Evolutionary conservation across 2,113 vertebrate species (phyloP), one percentile per base, ranked within the genome.

Genomic region (Albula goreensis): DNA sequence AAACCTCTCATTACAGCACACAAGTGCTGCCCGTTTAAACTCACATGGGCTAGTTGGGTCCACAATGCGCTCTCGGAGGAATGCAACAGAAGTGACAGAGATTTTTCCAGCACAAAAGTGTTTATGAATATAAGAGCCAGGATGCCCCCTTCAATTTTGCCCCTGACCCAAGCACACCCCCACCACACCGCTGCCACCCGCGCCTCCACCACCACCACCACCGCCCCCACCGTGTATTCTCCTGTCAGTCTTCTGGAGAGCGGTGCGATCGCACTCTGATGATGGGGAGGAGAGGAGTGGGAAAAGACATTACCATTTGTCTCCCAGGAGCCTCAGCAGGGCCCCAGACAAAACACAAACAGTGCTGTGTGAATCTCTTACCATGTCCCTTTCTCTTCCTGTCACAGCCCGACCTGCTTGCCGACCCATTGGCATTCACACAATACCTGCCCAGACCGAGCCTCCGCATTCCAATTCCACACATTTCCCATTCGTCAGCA

Each of bases 371-470:
- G 70, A 74, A 31, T 10, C n/a, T 5, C 70, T 22, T 31, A 9
- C 25, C n/a, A 8, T 74, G 70, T 74, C 63, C 63, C 63, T 60
- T 15, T 60, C 57, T 1, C 3, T 60, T 3, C 57, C 11, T 41
- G 31, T 41, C 31, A 41, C 57, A n/a, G 4, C n/a, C 6, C 31
- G 22, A 74, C n/a, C 70, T 74, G 63, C 63, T 70, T 22, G 17
- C 63, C n/a, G 17, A n/a, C n/a, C 70, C 70, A 74, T 74, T 74
- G 70, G 70, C 70, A 74, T 74, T 74, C 70, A 31, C 70, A 31
- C 22, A 74, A 74, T 31, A 74, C 70, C 70, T 10, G 70, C 70
- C 10, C 70, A 31, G 70, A 9, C 22, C 3, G 8, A 74, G 70
- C 6, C 70, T 74, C 70, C 8, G 8, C n/a, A 19, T 74, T n/a